Percentiles rank a stretch among this genome's conserved stretches.
These are phyloP conservation scores for Drosophila sulfurigaster DNA, from an alignment of 1,140 invertebrate species.

Conservation along the genomic window DNA sequence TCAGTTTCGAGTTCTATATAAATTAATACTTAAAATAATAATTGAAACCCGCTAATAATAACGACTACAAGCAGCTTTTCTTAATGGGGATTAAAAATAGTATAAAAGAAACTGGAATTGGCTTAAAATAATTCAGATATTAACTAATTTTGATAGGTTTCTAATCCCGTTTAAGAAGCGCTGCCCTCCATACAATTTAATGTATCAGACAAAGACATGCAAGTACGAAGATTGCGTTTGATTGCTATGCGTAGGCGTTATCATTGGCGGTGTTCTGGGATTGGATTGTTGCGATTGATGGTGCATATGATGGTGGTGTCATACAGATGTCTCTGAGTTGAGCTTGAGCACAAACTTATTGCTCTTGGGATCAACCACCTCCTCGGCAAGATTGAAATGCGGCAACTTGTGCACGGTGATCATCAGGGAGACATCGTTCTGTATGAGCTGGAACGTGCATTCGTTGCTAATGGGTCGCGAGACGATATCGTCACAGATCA, in stretches of 20 bases:
- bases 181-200: neutral
- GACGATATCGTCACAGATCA: conserved; percentile 95
- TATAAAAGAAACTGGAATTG: neutral
- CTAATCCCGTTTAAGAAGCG: conserved; percentile 10
- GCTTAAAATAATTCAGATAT: conserved; percentile 1
- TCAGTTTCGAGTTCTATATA: conserved; percentile 14
- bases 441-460: conserved; percentile 95
- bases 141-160: conserved; percentile 23
- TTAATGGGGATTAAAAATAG: conserved; percentile 5
- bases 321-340: conserved; percentile 98
- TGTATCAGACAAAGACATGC: conserved; percentile 77
- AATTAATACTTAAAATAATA: conserved; percentile 10
- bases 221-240: conserved; percentile 80
- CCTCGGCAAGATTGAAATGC: conserved; percentile 96
- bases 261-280: conserved; percentile 48
- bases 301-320: conserved; percentile 84
- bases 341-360: conserved; percentile 97
- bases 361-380: conserved; percentile 96
- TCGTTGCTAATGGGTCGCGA: conserved; percentile 93
- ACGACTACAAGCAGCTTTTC: neutral
- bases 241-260: conserved; percentile 81
- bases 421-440: conserved; percentile 96
- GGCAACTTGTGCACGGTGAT: conserved; percentile 94
- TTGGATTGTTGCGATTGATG: conserved; percentile 23
- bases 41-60: neutral